Base-by-base conservation (phyloP, 2,888 invertebrate species). In the Xestia c-nigrum region DNA sequence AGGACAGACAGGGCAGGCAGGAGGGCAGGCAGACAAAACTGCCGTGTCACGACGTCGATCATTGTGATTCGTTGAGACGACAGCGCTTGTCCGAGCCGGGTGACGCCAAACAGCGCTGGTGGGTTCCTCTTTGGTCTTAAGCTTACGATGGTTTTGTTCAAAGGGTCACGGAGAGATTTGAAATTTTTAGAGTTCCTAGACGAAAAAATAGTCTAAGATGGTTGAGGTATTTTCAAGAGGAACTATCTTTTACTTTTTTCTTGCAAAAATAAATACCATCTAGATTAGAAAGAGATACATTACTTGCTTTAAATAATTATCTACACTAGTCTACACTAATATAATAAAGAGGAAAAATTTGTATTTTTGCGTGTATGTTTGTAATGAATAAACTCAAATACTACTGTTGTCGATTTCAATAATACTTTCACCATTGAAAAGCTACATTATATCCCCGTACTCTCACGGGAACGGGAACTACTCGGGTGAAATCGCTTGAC, bases 41-140 rank as follows among this genome's bases (percentile, higher is more conserved):
- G 91, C 90, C 88, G 89, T 78, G 91, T 96, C 96, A 96, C 91
- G 91, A 88, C 91, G 94, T 94, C 94, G 92, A 94, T 96, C 96
- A 96, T 93, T 93, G 94, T 93, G 92, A 93, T 94, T 93, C 94
- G 94, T 94, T 95, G 94, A 95, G 94, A 93, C 93, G 96, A 95
- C 95, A 94, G 94, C 91, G 92, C 89, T 91, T 93, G 94, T 94
- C 95, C 86, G 90, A 89, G 89, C 88, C 85, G 89, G 88, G 93
- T 90, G 93, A 94, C 91, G 93, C 91, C 93, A 94, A 94, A 95
- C 94, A 95, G 89, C 77, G 87, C 65, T 40, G 91, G 79, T 88
- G n/a, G 70, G 80, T 72, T 93, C 91, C 90, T 70, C 87, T 93
- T 92, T 78, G 85, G 3, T 43, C 89, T 21, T 9, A 12, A 38